Evolutionary conservation across 2,113 vertebrate genomes (phyloP), one percentile per base, ranked within the genome.

Genomic region (Lasiurus cinereus): DNA sequence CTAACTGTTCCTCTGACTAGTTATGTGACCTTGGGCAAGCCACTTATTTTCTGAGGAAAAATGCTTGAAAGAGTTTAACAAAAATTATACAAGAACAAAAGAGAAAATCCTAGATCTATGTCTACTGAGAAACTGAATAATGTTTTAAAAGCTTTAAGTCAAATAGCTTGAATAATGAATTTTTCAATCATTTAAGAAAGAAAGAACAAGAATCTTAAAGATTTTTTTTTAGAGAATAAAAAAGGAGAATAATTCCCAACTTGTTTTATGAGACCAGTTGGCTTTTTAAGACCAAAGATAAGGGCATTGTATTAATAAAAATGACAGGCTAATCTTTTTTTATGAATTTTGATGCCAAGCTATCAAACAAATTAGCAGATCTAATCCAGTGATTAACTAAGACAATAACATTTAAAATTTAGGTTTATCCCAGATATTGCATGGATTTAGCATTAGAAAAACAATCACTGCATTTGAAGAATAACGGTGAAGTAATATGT

Each of bases 221-320:
- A 74, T 14, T 2, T 50, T 54, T 54, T 83, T 31, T 33, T 8
- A 84, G 46, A 88, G 66, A 79, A 67, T 79, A 52, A 69, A 83
- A 91, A 46, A 29, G 59, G 33, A 80, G 82, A 92, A n/a, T 33
- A 83, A 93, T 85, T 88, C 15, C 13, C 22, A 73, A 56, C 6
- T 88, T 79, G 7, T 87, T 86, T 88, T 21, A 84, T 59, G 62
- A 93, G 18, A 66, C 4, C 3, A 72, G 33, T 94, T 95, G 70
- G 50, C 69, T 92, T 86, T 85, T 36, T 76, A n/a, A 93, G 16
- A 79, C 5, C 18, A 93, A 95, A 91, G 69, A 92, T 19, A 66
- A 66, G 14, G 27, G 0, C n/a, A 59, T 59, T 50, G 73, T 2
- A 16, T 73, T 70, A 78, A 78, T 86, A 77, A 21, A 91, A 91